Conservation (phyloP, 2,888 invertebrate genomes). For the Spicauda simplicius region DNA sequence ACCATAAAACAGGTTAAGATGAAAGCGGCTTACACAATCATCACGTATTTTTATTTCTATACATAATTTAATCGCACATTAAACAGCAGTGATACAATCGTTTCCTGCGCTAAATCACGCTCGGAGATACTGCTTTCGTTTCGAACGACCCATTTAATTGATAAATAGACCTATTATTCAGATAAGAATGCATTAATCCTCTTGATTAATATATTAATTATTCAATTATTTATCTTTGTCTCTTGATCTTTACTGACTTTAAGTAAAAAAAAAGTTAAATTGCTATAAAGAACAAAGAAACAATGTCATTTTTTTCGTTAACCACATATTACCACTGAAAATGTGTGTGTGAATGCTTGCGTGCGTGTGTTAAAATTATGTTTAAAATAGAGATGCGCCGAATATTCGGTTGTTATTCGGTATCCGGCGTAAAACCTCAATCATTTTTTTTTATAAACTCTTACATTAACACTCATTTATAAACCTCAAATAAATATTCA, state of each 20-base stretch:
- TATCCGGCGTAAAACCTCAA: too few species aligned
- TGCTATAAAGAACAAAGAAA: too few species aligned
- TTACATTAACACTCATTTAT: too few species aligned
- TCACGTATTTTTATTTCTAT: constrained; percentile 6
- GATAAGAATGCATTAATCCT: constrained; percentile 35
- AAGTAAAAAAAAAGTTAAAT: too few species aligned
- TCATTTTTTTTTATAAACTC: too few species aligned
- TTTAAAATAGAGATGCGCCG: too few species aligned
- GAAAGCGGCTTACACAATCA: constrained; percentile 16
- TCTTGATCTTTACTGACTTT: background rate
- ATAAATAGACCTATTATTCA: constrained; percentile 30
- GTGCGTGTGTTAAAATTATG: too few species aligned
- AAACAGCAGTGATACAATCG: constrained; percentile 15
- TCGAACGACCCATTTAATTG: constrained; percentile 36
- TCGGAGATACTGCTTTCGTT: constrained; percentile 21
- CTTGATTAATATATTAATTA: constrained; percentile 23
- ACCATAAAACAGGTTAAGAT: constrained; percentile 26
- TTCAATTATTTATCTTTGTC: constrained; percentile 8
- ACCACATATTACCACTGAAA: too few species aligned
- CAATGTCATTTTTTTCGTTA: too few species aligned
- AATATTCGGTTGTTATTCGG: too few species aligned
- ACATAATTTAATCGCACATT: constrained; percentile 19
- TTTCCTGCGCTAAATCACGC: constrained; percentile 24
- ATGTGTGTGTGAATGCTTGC: too few species aligned
- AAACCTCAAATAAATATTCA: too few species aligned